Conservation (phyloP, 2,797 vertebrate genomes). For the Brotogeris chrysoptera region DNA sequence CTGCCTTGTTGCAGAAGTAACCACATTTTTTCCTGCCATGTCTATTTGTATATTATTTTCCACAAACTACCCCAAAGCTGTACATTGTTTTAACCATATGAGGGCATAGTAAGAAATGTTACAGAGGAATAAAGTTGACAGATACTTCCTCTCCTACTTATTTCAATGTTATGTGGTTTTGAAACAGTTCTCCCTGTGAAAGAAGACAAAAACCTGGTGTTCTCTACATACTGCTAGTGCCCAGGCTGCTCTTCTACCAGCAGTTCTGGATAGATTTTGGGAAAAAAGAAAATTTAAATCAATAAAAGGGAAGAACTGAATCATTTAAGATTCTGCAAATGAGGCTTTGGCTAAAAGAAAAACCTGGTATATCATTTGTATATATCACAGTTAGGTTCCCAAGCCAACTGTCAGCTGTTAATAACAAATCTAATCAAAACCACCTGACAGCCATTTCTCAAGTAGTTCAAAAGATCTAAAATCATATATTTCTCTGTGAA, state of each 20-base stretch:
- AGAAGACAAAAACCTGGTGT: background rate
- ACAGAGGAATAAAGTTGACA: background rate
- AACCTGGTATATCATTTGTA: background rate
- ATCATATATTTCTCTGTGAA: background rate
- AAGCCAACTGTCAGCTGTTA: conserved; percentile 21
- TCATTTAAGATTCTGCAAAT: background rate
- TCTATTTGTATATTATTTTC: background rate
- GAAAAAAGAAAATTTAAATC: background rate
- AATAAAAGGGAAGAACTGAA: background rate
- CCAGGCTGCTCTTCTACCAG: background rate
- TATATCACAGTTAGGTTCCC: conserved; percentile 1
- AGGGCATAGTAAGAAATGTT: background rate
- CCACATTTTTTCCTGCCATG: background rate
- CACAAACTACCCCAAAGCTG: background rate
- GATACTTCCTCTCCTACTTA: background rate
- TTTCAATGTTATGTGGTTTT: background rate
- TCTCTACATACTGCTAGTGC: background rate
- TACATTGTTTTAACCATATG: background rate
- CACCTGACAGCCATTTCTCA: conserved; percentile 7
- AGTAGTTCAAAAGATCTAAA: background rate
- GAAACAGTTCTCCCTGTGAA: background rate
- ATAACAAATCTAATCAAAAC: conserved; percentile 17
- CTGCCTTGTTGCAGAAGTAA: background rate
- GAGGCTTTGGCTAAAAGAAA: background rate
- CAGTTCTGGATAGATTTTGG: background rate